Percentiles rank a stretch among this genome's conserved stretches.
Conservation (phyloP, 2,113 vertebrate species). For the Plectropomus leopardus region DNA sequence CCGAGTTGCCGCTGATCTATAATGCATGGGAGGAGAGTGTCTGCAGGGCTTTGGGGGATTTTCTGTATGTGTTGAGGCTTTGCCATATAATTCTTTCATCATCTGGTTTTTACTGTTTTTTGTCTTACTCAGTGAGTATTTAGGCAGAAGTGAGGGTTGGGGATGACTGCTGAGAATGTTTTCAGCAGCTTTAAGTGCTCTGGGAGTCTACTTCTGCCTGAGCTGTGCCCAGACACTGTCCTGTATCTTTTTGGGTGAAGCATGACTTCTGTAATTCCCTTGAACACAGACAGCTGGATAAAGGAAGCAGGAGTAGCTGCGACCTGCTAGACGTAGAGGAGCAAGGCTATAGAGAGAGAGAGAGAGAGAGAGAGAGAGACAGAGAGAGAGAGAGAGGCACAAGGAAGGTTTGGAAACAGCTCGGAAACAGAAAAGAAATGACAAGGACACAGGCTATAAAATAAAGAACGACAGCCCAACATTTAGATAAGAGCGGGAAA, state of each 20-base stretch:
- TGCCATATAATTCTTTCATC: conserved; percentile 76
- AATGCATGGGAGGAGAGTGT: conserved; percentile 68
- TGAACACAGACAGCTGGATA: conserved; percentile 51
- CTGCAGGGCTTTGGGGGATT: conserved; percentile 65
- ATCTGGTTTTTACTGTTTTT: conserved; percentile 56
- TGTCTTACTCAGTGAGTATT: conserved; percentile 60
- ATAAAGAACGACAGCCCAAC: conserved; percentile 35
- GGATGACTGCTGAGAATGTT: conserved; percentile 65
- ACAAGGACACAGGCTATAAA: conserved; percentile 39
- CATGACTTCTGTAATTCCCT: conserved; percentile 66
- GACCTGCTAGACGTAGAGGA: conserved; percentile 27
- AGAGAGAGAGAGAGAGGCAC: background rate
- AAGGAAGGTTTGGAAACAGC: conserved; percentile 28
- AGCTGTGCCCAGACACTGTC: conserved; percentile 56
- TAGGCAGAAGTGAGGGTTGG: conserved; percentile 70
- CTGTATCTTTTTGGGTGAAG: conserved; percentile 57
- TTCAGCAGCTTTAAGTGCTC: conserved; percentile 68
- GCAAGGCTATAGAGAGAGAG: conserved; percentile 5
- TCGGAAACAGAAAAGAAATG: conserved; percentile 30
- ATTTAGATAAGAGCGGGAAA: conserved; percentile 45
- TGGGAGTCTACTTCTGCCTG: conserved; percentile 47
- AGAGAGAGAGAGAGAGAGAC: conserved; percentile 4
- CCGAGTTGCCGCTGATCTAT: conserved; percentile 70
- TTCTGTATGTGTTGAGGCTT: conserved; percentile 64
- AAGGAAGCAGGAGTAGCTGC: conserved; percentile 40